Percentiles rank a stretch among this genome's conserved stretches.
phyloP scores from a whole-genome alignment of 2,113 vertebrate genomes.

The Nettapus auritus region DNA sequence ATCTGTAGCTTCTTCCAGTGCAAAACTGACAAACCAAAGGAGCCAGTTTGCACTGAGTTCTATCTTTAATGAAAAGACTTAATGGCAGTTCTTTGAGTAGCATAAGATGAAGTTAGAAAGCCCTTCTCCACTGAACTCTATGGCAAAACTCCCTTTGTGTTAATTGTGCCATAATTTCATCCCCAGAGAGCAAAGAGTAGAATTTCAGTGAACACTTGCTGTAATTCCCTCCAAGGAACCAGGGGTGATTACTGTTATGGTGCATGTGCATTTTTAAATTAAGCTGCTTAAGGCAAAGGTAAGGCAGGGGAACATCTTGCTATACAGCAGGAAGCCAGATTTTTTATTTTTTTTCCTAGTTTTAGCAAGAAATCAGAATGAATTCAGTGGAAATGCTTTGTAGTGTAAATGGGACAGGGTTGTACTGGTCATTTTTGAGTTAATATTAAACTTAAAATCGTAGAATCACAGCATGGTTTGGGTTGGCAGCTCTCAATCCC shows the following conservation, averaged over 20 bases:
- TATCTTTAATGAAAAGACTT: background rate
- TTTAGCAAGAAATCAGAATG: background rate
- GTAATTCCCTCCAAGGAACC: background rate
- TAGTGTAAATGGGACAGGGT: background rate
- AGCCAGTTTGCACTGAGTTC: background rate
- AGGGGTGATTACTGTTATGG: background rate
- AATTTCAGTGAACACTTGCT: background rate
- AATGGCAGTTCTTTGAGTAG: fast-evolving
- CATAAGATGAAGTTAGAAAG: background rate
- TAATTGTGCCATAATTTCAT: background rate
- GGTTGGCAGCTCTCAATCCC: too few species aligned
- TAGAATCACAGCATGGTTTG: too few species aligned
- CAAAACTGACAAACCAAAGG: background rate
- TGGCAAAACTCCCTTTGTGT: background rate
- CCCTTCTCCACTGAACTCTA: background rate
- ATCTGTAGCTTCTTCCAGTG: background rate
- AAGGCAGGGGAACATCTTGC: background rate
- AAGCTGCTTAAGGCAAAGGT: background rate
- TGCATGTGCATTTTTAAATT: background rate
- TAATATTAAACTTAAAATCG: background rate
- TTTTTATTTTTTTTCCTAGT: background rate
- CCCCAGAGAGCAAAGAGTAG: background rate
- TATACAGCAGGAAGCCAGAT: background rate
- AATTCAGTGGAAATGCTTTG: background rate
- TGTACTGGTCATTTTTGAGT: background rate